Evolutionary conservation across 2,888 invertebrate genomes (phyloP), one percentile per base, ranked within the genome.

Genomic region (Mesorhabditis spiculigera): DNA sequence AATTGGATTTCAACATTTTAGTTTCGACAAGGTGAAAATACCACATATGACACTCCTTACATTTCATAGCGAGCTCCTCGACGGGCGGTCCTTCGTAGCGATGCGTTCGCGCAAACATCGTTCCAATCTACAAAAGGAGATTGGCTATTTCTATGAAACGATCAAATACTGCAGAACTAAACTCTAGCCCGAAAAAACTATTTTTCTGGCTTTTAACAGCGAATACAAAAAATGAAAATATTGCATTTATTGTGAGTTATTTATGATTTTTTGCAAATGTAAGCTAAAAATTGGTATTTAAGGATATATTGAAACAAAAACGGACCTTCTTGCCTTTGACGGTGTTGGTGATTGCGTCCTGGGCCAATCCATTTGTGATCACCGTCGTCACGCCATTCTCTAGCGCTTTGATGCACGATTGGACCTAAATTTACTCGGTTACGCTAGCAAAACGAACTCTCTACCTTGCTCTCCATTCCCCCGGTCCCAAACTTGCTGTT

Each of bases 381-480:
- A 98, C 94, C 0, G 96, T 97, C 70, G 94, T 93, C 5, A 95
- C 94, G 1, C 96, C 95, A 65, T 94, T 90, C 75, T 95, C 93
- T 86, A 98, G 89, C 0, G 97, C 97, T 93, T 94, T 96, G 0
- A 93, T 92, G 0, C 97, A 97, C 0, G 97, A 94, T 82, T 92
- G 92, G 5, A 95, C 94, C 90, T 90, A 80, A 10, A 83, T 73
- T 43, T 5, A 6, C 10, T 58, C 58, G 58, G 10, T 58, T 58
- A 16, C 10, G 16, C 10, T 10, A 41, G 16, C n/a, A n/a, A 63
- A n/a, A 8, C 16, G 64, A 63, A 41, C 41, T 16, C 13, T 16
- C 10, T 63, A 90, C 90, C 89, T 98, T 99, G 0, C 95, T 93
- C 86, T 97, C 95, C 98, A 98, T 99, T 63, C 98, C 98, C 13